These are phyloP conservation scores for Pluvianellus socialis DNA, from an alignment of 2,113 vertebrate genomes.

Conservation along the genomic window DNA sequence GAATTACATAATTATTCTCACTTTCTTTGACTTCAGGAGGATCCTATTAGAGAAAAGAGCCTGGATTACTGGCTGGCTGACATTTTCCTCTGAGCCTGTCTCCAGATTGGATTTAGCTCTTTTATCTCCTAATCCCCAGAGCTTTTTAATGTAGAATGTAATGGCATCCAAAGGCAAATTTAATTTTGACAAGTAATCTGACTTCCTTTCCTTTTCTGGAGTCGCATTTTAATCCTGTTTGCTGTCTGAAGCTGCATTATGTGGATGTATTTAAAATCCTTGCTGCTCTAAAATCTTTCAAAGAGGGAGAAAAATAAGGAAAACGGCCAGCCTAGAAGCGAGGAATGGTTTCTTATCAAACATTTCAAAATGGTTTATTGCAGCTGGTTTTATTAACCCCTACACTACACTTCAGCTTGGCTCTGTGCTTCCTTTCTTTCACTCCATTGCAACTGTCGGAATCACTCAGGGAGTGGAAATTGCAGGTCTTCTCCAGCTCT, in stretches of 20 bases:
- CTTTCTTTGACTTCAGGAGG: neutral
- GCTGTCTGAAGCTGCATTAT: slow-evolving; percentile 29
- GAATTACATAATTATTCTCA: slow-evolving; percentile 21
- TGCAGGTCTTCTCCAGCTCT: neutral
- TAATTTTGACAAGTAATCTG: slow-evolving; percentile 49
- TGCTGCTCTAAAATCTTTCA: neutral
- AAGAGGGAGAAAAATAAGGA: neutral
- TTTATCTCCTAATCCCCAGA: slow-evolving; percentile 57
- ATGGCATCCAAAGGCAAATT: slow-evolving; percentile 20
- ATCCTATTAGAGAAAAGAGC: slow-evolving; percentile 12
- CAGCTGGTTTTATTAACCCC: neutral
- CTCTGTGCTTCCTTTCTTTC: neutral
- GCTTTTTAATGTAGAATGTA: slow-evolving; percentile 29
- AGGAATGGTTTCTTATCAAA: neutral
- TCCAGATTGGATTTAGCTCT: slow-evolving; percentile 28
- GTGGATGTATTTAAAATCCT: slow-evolving; percentile 26
- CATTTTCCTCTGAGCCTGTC: slow-evolving; percentile 36
- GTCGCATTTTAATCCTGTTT: neutral
- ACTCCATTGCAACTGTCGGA: fast-evolving
- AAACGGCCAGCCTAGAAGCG: neutral
- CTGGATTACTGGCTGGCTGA: slow-evolving; percentile 21
- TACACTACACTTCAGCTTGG: fast-evolving
- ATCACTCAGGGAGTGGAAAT: neutral
- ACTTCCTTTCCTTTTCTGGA: slow-evolving; percentile 5
- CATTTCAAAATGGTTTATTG: neutral